Base-by-base conservation (phyloP, 2,888 invertebrate genomes). In the Cacoxenus indagator region DNA sequence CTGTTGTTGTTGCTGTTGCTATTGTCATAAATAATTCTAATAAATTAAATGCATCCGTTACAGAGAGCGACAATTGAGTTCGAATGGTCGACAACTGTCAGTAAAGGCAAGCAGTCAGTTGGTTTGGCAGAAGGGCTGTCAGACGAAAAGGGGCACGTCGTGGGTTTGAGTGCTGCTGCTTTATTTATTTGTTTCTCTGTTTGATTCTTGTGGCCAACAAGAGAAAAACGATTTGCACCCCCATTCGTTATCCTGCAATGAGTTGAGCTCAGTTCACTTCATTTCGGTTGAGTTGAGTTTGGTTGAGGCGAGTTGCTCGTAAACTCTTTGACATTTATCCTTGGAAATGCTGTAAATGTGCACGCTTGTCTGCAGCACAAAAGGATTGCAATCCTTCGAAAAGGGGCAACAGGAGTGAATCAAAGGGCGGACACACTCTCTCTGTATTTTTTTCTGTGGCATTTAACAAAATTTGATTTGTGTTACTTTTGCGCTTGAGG, bases 41-140 rank as follows among this genome's bases (percentile, higher is more conserved):
- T 87, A 87, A 87, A 87, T 87, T 87, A 87, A 87, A 86, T 84
- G 86, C 87, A 87, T 86, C 87, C 86, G 84, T 84, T 83, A 82
- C 85, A 80, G 81, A 78, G 70, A 80, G 81, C 78, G 70, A 64
- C 68, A 54, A 65, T 74, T 75, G 76, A 75, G 68, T 73, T 45
- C 65, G 45, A 62, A 62, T 62, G 45, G 61, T 24, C 61, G 24
- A 62, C 55, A 55, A 55, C 55, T 51, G 51, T 22, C 51, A 48
- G 19, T 48, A 48, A 22, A 2, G 22, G 17, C n/a, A 22, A 19
- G 51, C 37, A 14, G 51, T n/a, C n/a, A n/a, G 43, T 14, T 2
- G 45, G 45, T n/a, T 5, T 2, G 11, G n/a, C 11, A n/a, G 11
- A 43, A 43, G 64, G 26, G 27, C 46, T 27, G 22, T 19, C 9